A percentile compares a stretch with the other conserved stretches of the same genome.
These are phyloP conservation scores for Semnornis frantzii DNA, from an alignment of 2,113 vertebrate genomes.

Conservation along the genomic window DNA sequence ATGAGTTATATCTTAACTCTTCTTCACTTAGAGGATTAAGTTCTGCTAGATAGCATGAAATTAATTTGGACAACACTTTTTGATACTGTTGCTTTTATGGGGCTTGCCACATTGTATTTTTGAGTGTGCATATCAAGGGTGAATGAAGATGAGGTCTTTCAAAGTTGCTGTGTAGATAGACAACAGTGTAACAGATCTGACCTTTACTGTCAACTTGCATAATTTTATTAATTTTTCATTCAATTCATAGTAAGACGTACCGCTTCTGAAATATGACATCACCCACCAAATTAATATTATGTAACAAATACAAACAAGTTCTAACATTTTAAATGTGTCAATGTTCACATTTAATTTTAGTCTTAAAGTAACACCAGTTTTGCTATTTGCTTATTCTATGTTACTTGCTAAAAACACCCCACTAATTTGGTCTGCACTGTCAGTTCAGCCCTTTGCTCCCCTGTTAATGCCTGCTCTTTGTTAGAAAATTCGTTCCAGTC, in stretches of 20 bases:
- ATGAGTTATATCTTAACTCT: not conserved
- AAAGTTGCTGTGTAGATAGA: not conserved
- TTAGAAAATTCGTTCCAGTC: not conserved
- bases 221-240: constrained; percentile 29
- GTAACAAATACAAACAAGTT: not conserved
- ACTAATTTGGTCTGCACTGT: not conserved
- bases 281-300: not conserved
- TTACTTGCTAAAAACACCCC: constrained; percentile 4
- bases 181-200: not conserved
- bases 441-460: not conserved
- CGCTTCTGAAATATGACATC: not conserved
- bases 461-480: not conserved
- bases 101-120: not conserved
- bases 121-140: fast-evolving
- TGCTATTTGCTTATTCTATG: not conserved
- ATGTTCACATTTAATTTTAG: not conserved
- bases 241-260: not conserved
- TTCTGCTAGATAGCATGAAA: not conserved
- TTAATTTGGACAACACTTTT: not conserved
- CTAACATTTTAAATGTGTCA: not conserved
- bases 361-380: not conserved
- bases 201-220: not conserved
- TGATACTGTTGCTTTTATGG: not conserved
- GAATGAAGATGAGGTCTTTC: not conserved
- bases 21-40: not conserved